These are phyloP conservation scores for Colletes collaris DNA, from an alignment of 2,888 invertebrate genomes.

Conservation along the genomic window DNA sequence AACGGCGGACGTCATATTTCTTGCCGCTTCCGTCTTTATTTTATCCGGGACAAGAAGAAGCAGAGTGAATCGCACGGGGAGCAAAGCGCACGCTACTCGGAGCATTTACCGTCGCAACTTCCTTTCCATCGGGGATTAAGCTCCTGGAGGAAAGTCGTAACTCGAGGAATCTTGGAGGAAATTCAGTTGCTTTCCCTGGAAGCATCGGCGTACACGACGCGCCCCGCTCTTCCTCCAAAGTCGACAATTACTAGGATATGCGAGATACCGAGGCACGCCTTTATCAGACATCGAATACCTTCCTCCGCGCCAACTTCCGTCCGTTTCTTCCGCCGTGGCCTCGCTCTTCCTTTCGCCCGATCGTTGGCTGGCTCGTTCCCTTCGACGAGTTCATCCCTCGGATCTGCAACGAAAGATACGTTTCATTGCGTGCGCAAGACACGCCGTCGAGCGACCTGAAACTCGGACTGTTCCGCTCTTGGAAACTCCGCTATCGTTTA, in stretches of 20 bases:
- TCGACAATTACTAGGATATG: constrained; percentile 13
- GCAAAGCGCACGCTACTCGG: constrained; percentile 26
- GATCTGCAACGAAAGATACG: background rate
- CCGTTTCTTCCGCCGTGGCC: background rate
- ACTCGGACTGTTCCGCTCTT: background rate
- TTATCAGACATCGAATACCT: constrained; percentile 11
- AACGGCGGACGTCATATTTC: constrained; percentile 8
- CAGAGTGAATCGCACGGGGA: background rate
- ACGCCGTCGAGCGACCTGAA: background rate
- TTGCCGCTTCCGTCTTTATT: constrained; percentile 3
- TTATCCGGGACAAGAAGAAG: constrained; percentile 11
- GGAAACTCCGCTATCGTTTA: background rate
- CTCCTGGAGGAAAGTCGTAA: constrained; percentile 48
- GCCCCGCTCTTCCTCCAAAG: background rate
- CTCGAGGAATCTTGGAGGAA: constrained; percentile 54
- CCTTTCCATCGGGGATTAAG: constrained; percentile 56
- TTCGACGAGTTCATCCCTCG: background rate
- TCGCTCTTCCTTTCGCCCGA: too few species aligned
- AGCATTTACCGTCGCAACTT: constrained; percentile 48
- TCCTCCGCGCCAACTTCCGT: background rate
- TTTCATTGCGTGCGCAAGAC: background rate
- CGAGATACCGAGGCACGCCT: background rate
- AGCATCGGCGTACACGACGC: constrained; percentile 4
- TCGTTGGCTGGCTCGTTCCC: background rate
- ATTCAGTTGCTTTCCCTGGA: constrained; percentile 23